Evolutionary conservation across 2,797 vertebrate genomes (phyloP), one percentile per base, ranked within the genome.

Genomic region (Amblyopsis hoosieri): DNA sequence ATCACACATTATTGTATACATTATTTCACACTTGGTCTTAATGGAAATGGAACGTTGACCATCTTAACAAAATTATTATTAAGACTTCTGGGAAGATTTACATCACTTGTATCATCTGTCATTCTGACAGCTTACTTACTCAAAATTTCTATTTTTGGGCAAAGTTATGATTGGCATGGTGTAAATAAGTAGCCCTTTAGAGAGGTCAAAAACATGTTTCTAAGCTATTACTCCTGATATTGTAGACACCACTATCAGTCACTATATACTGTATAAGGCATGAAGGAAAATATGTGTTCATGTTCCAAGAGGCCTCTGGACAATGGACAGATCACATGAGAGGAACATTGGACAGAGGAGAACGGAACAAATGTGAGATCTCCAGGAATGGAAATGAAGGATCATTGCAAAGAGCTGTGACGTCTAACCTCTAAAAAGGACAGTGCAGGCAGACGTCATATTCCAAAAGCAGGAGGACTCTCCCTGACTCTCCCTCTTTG

Each of bases 241-340:
- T 87, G 75, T 82, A 80, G 73, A 85, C 87, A 84, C 67, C 66
- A 33, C 51, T 29, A 54, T 54, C 54, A 51, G 69, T 72, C 60
- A 75, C 9, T 60, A 6, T n/a, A n/a, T 65, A 23, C 3, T 23
- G 23, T 23, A 66, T 66, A 15, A 75, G 76, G 54, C 62, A 52
- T 51, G 50, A 8, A 60, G 76, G 75, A 71, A 80, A 76, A 79
- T 59, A 53, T 59, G 61, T 66, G 64, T 33, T 29, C 3, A 13
- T 63, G 61, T 69, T 70, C 62, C 67, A 50, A 12, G 67, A 72
- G 68, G 62, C 65, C 60, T 1, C n/a, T 4, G 37, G 12, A 55
- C 64, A 58, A 71, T 57, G 65, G 66, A 64, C 68, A 49, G 37
- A 77, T 84, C 79, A 76, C 66, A 74, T 66, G 69, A 67, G 70